Evolutionary conservation across 2,888 invertebrate genomes (phyloP).

Genomic region (Cheilosia urbana): DNA sequence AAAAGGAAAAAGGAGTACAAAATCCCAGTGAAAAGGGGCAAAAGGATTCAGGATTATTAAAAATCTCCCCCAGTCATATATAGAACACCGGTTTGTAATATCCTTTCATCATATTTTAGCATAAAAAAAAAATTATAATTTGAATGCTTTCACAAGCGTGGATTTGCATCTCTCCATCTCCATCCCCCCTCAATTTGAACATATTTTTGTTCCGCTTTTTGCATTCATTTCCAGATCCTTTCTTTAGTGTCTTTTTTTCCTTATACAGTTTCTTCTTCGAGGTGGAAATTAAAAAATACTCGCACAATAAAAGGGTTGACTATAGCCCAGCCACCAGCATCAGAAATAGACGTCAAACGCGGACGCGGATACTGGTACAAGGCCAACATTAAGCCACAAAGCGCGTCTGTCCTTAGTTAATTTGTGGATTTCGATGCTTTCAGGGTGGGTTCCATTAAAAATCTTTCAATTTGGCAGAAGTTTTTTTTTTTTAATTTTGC

Average conservation of each 20-base stretch:
- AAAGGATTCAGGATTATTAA: conserved; percentile 70
- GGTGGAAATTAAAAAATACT: conserved; percentile 37
- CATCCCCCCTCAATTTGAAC: conserved; percentile 13
- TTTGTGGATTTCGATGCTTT: too few relatives aligned
- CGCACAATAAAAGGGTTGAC: conserved; percentile 42
- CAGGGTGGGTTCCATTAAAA: too few relatives aligned
- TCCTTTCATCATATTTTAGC: conserved; percentile 72
- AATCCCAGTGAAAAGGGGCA: conserved; percentile 20
- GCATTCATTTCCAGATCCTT: not conserved
- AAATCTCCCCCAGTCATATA: conserved; percentile 55
- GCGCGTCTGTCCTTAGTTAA: too few relatives aligned
- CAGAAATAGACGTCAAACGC: not conserved
- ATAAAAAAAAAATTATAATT: conserved; percentile 67
- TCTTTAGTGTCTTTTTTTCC: conserved; percentile 13
- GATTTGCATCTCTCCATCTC: conserved; percentile 55
- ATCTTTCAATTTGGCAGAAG: too few relatives aligned
- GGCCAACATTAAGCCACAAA: conserved; percentile 22
- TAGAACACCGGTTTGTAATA: conserved; percentile 67
- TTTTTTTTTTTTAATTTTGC: too few relatives aligned
- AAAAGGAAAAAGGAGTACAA: conserved; percentile 10
- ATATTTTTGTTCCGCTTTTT: conserved; percentile 6
- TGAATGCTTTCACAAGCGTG: conserved; percentile 64
- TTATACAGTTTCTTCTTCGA: conserved; percentile 15
- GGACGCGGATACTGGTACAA: not conserved
- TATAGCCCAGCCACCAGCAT: not conserved